Base-by-base conservation (phyloP, 2,888 invertebrate species). In the Monoplex corrugatus region DNA sequence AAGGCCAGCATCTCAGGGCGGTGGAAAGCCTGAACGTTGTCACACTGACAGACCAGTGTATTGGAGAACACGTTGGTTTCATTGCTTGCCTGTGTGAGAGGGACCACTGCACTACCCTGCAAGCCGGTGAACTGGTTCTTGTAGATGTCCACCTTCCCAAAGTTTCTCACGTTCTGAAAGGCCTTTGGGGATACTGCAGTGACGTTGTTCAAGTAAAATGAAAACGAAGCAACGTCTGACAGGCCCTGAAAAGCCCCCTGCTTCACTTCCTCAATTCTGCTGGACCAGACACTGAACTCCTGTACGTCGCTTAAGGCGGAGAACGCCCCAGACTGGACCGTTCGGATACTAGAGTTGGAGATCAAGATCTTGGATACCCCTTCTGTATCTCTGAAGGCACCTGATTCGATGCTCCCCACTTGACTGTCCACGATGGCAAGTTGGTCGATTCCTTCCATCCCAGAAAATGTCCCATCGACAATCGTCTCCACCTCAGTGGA, bases 191-290 rank as follows among this genome's bases (percentile, higher is more conserved):
- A 40, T n/a, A 63, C 16, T 3, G n/a, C 28, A 32, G 80, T 82
- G 83, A 88, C 82, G 83, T 88, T 88, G 72, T 88, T 88, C 23
- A 82, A 8, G 43, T 63, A 88, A 44, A 88, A 88, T 13, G 63
- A 28, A n/a, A 88, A 83, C 1, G 57, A 50, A 19, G 13, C 8
- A 23, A 88, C 13, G 10, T 63, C 35, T 38, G 88, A 88, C 43
- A 88, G 43, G 35, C 35, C 35, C 5, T 19, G 32, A 43, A 88
- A 88, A 0, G 88, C 88, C 38, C n/a, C 32, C n/a, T 8, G 63
- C 35, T 82, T 68, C 44, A 88, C 50, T 2, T 23, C 38, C 40
- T 63, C 83, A 19, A 88, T 88, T 23, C 35, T 19, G n/a, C 50
- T 83, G 83, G 82, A 83, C 68, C 80, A 88, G 19, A 88, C 32